phyloP scores from a whole-genome alignment of 1,140 invertebrate species.

The Wiebesia pumilae region DNA sequence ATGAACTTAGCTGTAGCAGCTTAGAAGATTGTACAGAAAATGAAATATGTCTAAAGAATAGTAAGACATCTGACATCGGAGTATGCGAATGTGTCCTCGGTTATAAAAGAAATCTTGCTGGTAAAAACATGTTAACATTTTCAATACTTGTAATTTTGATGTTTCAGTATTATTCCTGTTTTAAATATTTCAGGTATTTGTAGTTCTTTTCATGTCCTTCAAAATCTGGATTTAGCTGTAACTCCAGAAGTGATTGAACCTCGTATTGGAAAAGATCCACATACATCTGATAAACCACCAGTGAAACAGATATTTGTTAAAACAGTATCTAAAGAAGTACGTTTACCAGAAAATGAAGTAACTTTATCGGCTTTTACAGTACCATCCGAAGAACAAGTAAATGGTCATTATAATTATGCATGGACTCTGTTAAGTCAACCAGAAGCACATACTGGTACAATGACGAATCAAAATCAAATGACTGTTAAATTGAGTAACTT shows the following conservation, averaged over 20 bases:
- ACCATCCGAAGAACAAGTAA: slow-evolving; percentile 81
- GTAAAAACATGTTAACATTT: slow-evolving; percentile 52
- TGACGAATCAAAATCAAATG: slow-evolving; percentile 90
- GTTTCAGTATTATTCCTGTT: slow-evolving; percentile 37
- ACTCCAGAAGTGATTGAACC: slow-evolving; percentile 66
- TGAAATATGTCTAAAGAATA: slow-evolving; percentile 79
- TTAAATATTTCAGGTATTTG: slow-evolving; percentile 59
- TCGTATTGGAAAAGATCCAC: slow-evolving; percentile 61
- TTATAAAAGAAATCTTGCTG: slow-evolving; percentile 75
- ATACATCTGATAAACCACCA: slow-evolving; percentile 69
- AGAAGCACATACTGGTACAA: slow-evolving; percentile 84
- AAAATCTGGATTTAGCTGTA: slow-evolving; percentile 58
- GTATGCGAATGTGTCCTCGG: slow-evolving; percentile 82
- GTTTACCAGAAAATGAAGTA: slow-evolving; percentile 76
- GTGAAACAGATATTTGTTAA: slow-evolving; percentile 85
- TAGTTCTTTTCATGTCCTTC: slow-evolving; percentile 55
- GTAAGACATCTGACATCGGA: slow-evolving; percentile 77
- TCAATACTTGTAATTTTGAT: background rate
- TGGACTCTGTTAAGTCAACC: slow-evolving; percentile 92
- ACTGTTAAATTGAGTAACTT: slow-evolving; percentile 85
- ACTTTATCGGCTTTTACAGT: slow-evolving; percentile 86
- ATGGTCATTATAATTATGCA: slow-evolving; percentile 88
- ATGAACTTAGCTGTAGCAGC: slow-evolving; percentile 70
- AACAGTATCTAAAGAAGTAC: slow-evolving; percentile 82
- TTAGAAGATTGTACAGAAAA: slow-evolving; percentile 77